phyloP scores from a whole-genome alignment of 2,888 invertebrate genomes.

The Cylindroiulus punctatus region DNA sequence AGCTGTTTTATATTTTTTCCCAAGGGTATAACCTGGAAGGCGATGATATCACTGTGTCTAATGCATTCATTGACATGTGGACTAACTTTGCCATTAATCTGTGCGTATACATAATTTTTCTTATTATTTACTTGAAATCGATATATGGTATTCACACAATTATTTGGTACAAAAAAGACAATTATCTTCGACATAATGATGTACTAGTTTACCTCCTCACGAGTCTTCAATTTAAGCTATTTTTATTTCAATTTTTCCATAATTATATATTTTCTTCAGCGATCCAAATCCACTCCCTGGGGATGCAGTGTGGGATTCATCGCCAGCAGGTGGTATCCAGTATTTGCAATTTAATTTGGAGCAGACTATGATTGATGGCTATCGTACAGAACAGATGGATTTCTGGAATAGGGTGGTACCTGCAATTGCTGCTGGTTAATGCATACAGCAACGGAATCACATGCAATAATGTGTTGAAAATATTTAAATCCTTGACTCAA shows the following conservation, averaged over 20 bases:
- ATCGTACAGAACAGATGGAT: conserved; percentile 63
- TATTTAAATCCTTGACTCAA: no score
- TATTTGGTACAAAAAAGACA: no score
- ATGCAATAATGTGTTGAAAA: no score
- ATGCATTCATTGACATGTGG: conserved; percentile 51
- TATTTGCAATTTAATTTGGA: conserved; percentile 17
- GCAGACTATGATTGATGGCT: conserved; percentile 27
- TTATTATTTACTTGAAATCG: no score
- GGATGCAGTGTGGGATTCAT: not conserved
- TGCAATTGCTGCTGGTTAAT: conserved; percentile 74
- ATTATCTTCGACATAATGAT: no score
- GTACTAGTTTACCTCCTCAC: not conserved
- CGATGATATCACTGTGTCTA: conserved; percentile 39
- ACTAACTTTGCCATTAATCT: conserved; percentile 50
- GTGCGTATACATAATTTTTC: not conserved
- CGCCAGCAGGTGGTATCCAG: not conserved
- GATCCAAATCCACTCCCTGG: conserved; percentile 30
- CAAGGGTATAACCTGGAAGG: not conserved
- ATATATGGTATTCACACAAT: no score
- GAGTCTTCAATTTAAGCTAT: not conserved
- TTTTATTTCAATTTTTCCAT: not conserved
- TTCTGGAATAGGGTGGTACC: conserved; percentile 64
- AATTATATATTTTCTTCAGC: not conserved
- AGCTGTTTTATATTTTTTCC: conserved; percentile 38
- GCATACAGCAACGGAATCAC: no score